Percentiles rank a stretch among this genome's conserved stretches.
Conservation (phyloP, 2,113 vertebrate genomes). For the Oreotrochilus melanogaster region DNA sequence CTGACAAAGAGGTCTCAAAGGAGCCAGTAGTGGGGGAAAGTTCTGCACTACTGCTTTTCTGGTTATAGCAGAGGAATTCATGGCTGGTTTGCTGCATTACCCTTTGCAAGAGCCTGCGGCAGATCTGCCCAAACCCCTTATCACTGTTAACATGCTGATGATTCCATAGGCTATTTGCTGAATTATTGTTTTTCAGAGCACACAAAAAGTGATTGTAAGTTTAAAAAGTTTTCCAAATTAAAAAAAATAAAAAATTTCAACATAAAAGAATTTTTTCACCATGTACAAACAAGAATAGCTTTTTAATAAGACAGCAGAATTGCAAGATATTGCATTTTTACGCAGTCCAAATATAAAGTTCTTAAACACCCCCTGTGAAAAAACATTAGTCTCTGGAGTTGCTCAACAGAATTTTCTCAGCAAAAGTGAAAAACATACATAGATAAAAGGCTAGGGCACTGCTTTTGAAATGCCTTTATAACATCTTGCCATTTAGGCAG, state of each 20-base stretch:
- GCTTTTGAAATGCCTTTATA: background rate
- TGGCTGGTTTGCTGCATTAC: background rate
- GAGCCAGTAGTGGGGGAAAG: background rate
- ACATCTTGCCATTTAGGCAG: background rate
- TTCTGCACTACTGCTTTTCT: background rate
- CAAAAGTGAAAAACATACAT: background rate
- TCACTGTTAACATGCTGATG: background rate
- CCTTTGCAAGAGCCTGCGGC: rapidly evolving
- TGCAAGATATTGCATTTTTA: background rate
- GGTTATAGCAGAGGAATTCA: background rate
- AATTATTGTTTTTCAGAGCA: background rate
- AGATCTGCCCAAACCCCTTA: background rate
- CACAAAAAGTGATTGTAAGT: rapidly evolving
- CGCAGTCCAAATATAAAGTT: background rate
- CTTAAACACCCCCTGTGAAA: background rate
- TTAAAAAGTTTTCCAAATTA: background rate
- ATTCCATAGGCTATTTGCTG: background rate
- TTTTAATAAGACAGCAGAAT: background rate
- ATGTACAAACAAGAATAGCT: background rate
- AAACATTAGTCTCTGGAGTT: background rate
- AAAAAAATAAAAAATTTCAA: background rate
- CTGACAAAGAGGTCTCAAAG: background rate
- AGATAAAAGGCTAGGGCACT: background rate
- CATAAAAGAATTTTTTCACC: background rate
- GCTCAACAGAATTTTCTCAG: background rate